Evolutionary conservation across 92 coral and sea anemone species (phyloP).

Genomic region (Epizoanthus scotinus): DNA sequence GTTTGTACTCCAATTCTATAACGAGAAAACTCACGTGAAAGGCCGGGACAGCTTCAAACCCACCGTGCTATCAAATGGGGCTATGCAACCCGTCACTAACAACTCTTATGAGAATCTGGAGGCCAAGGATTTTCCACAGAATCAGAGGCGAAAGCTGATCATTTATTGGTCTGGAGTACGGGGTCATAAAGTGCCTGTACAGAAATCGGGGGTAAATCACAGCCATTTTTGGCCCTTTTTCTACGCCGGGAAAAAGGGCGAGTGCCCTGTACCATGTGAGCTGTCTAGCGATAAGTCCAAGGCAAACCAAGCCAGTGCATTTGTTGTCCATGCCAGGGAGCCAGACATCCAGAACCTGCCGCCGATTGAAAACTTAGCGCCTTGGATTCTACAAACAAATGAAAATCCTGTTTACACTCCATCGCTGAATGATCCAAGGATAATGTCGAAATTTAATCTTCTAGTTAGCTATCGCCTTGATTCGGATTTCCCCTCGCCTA

Average conservation of each 20-base stretch:
- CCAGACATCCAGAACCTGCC: constrained; percentile 88
- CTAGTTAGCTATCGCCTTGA: constrained; percentile 84
- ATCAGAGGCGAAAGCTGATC: constrained; percentile 63
- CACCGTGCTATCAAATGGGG: constrained; percentile 24
- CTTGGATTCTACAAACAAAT: constrained; percentile 95
- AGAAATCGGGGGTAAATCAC: constrained; percentile 76
- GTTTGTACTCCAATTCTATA: constrained; percentile 74
- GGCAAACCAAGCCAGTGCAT: constrained; percentile 87
- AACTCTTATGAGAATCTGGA: constrained; percentile 22
- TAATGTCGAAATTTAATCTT: constrained; percentile 88
- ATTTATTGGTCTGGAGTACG: constrained; percentile 89
- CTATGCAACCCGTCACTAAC: constrained; percentile 10
- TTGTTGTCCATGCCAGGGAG: constrained; percentile 91
- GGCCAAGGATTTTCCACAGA: constrained; percentile 25
- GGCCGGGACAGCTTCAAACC: neutral
- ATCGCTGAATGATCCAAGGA: constrained; percentile 57
- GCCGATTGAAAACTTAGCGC: constrained; percentile 81
- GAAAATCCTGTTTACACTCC: constrained; percentile 94
- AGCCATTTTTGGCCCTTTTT: constrained; percentile 96
- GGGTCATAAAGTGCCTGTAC: constrained; percentile 82
- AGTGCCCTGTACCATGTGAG: constrained; percentile 92
- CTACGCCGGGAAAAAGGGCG: constrained; percentile 82
- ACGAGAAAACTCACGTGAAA: constrained; percentile 50
- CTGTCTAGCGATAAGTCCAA: constrained; percentile 76
- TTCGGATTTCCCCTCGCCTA: constrained; percentile 96